phyloP scores from a whole-genome alignment of 2,888 invertebrate species.

The Chrysotoxum bicinctum region DNA sequence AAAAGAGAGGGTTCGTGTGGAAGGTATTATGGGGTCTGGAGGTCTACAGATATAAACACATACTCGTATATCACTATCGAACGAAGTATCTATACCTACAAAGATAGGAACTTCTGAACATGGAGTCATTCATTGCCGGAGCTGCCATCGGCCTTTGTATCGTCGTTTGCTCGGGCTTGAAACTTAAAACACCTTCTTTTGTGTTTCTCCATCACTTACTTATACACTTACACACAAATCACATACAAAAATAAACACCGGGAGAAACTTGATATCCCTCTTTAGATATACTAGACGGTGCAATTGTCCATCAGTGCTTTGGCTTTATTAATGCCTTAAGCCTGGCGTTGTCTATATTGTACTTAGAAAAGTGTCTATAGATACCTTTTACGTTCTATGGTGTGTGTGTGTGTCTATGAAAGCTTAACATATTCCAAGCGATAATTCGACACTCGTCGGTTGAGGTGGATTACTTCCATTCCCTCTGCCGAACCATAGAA shows the following conservation, averaged over 20 bases:
- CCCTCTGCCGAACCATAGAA: neutral
- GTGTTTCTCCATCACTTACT: neutral
- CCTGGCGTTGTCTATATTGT: slow-evolving; percentile 31
- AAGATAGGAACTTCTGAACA: slow-evolving; percentile 34
- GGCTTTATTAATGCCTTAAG: slow-evolving; percentile 28
- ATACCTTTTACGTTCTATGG: too few relatives aligned
- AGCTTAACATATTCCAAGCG: slow-evolving; percentile 61
- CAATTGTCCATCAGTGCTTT: slow-evolving; percentile 61
- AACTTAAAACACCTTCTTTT: slow-evolving; percentile 40
- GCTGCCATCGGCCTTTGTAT: neutral
- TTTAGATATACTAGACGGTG: slow-evolving; percentile 19
- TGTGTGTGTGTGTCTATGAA: slow-evolving; percentile 1
- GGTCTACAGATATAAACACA: slow-evolving; percentile 31
- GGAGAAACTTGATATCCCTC: slow-evolving; percentile 45
- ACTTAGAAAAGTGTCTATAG: neutral
- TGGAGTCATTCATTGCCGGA: slow-evolving; percentile 20
- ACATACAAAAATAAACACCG: slow-evolving; percentile 11
- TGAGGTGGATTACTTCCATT: slow-evolving; percentile 38
- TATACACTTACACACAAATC: neutral
- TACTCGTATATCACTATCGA: neutral
- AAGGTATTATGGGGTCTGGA: slow-evolving; percentile 10
- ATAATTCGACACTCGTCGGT: slow-evolving; percentile 61
- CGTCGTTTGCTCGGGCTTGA: slow-evolving; percentile 11
- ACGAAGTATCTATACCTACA: neutral
- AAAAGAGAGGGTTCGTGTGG: slow-evolving; percentile 20